phyloP scores from a whole-genome alignment of 1,140 invertebrate species.

The Magallana gigas region DNA sequence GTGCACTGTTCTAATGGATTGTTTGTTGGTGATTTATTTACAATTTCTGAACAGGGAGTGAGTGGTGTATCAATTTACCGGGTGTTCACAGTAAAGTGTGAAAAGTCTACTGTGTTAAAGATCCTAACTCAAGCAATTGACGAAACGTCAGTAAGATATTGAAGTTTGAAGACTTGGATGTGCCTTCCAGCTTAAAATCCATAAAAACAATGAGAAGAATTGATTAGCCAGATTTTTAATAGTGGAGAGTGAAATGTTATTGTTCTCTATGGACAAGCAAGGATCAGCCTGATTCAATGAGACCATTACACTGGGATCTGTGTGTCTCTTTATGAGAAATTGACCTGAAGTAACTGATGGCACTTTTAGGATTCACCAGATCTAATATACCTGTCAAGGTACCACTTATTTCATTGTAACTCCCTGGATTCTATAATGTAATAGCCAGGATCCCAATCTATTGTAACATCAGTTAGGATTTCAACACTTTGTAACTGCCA shows the following conservation, averaged over 20 bases:
- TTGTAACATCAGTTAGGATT: too few relatives aligned
- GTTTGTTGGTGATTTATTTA: background rate
- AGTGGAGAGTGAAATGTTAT: background rate
- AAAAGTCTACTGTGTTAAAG: background rate
- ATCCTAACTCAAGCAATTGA: background rate
- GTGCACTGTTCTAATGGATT: constrained; percentile 23
- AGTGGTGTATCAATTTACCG: background rate
- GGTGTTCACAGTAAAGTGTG: background rate
- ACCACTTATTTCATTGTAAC: too few relatives aligned
- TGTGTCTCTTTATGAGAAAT: too few relatives aligned
- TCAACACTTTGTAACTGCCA: too few relatives aligned
- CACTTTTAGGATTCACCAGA: too few relatives aligned
- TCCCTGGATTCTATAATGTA: too few relatives aligned
- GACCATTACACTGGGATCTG: too few relatives aligned
- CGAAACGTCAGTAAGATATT: background rate
- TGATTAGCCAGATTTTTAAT: background rate
- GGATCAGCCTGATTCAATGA: background rate
- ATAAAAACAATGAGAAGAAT: background rate
- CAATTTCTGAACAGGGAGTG: background rate
- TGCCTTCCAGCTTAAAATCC: background rate
- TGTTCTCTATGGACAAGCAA: background rate
- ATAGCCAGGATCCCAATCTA: too few relatives aligned
- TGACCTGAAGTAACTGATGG: too few relatives aligned
- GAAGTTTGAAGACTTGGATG: background rate
- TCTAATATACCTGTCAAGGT: too few relatives aligned